These are phyloP conservation scores for Portevinia maculata DNA, from an alignment of 2,888 invertebrate genomes.

Conservation along the genomic window DNA sequence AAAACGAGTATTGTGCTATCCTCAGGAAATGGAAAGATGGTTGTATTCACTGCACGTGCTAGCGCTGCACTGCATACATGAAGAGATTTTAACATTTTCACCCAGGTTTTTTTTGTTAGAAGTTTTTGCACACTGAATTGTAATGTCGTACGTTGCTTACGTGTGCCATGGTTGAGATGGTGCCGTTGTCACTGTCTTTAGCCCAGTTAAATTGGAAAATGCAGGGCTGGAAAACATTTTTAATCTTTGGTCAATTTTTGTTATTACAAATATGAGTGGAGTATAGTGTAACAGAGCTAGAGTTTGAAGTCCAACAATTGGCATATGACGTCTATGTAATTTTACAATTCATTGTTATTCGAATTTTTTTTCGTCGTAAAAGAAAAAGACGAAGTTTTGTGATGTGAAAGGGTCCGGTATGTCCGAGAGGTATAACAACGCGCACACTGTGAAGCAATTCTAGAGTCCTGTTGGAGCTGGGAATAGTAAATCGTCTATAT, in stretches of 20 bases:
- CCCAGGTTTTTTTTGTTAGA: conserved; percentile 39
- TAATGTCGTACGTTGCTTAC: conserved; percentile 38
- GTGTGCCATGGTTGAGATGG: conserved; percentile 11
- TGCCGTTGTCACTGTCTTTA: conserved; percentile 23
- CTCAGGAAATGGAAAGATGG: conserved; percentile 17
- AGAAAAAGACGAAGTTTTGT: no score
- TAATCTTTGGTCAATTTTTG: background rate
- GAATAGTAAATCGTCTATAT: no score
- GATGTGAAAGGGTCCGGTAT: no score
- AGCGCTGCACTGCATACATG: conserved; percentile 24
- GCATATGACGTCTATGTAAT: no score
- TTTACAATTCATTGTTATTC: no score
- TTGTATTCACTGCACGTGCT: conserved; percentile 46
- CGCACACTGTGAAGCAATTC: no score
- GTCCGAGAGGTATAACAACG: no score
- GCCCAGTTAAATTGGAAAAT: background rate
- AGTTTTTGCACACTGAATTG: conserved; percentile 32
- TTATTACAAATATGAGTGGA: no score
- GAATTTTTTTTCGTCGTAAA: no score
- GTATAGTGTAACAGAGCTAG: no score
- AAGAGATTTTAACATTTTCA: conserved; percentile 29
- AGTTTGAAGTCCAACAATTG: no score
- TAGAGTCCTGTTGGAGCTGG: no score
- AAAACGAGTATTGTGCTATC: background rate
- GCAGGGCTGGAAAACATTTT: conserved; percentile 39